Evolutionary conservation across 2,113 vertebrate genomes (phyloP).

Genomic region (Indicator indicator): DNA sequence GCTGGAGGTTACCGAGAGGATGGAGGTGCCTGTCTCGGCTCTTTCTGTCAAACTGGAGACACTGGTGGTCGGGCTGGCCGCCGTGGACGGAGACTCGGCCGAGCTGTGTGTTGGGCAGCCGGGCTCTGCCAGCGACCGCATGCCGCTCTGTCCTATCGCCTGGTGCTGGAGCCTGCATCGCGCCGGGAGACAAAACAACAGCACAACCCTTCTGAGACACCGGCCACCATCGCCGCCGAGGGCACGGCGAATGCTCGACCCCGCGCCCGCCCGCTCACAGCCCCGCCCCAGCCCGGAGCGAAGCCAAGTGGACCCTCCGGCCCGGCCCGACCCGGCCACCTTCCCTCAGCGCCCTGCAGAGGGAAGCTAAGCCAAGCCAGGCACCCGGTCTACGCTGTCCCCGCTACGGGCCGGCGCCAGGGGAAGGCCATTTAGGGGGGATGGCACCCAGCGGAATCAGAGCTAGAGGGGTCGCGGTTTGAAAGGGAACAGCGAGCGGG

Average conservation of each 20-base stretch:
- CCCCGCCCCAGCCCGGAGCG: no score
- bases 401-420: background rate
- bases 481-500: background rate
- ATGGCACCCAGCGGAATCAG: background rate
- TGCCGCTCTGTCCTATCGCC: constrained; percentile 96
- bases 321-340: background rate
- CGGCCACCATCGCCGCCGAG: background rate
- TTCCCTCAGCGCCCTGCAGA: background rate
- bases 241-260: background rate
- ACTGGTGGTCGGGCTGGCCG: constrained; percentile 97
- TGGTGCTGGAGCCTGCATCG: constrained; percentile 95
- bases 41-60: constrained; percentile 97
- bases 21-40: constrained; percentile 95
- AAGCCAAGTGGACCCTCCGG: background rate
- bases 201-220: constrained; percentile 58
- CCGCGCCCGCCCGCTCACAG: background rate
- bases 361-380: background rate
- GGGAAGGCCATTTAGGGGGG: background rate
- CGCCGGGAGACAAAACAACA: constrained; percentile 72
- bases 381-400: background rate
- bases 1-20: constrained; percentile 98
- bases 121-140: constrained; percentile 96
- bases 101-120: constrained; percentile 96
- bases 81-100: constrained; percentile 97
- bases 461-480: background rate